Base-by-base conservation (phyloP, 2,888 invertebrate genomes). In the Hyposoter dolosus region DNA sequence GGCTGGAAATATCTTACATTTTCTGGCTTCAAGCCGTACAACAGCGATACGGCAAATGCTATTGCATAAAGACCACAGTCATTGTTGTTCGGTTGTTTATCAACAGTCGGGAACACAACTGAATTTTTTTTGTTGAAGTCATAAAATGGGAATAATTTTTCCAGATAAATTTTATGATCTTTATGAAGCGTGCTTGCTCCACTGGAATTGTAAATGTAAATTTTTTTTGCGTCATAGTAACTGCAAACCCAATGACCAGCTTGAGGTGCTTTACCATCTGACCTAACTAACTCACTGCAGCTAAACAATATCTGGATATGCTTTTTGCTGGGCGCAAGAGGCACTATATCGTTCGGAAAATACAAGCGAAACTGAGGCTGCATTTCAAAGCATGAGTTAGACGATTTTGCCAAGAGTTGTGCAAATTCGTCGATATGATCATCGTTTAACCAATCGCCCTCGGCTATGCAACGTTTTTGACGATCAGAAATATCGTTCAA, bases 291-390 rank as follows among this genome's bases (percentile, higher is more conserved):
- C 10, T 84, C 63, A 40, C 50, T 28, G 45, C 81, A 77, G 45
- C 87, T 85, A 43, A 82, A 77, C 81, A 87, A 79, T 47, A 88
- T 83, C 75, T 89, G 88, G 50, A 88, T 71, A 50, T 89, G 84
- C 10, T 45, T 12, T 45, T 15, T 10, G 10, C 15, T 15, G 45
- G 45, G 45, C 45, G 15, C 15, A 45, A 45, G 12, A 45, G 45
- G 45, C 15, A 12, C 45, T 45, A 45, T 45, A 0, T 10, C 15
- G 10, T 45, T 0, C 10, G 45, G 45, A 3, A 45, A 45, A 45
- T 45, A 45, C 15, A 45, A 15, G 5, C 45, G 12, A 45, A 45
- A 12, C 45, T 45, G 15, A 45, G 45, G 45, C 12, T 15, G 45
- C 45, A 45, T 45, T 12, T 45, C 45, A 3, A 45, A 45, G 12